A percentile compares a stretch with the other conserved stretches of the same genome.
phyloP scores from a whole-genome alignment of 2,113 vertebrate genomes.

The Apodemus sylvaticus region DNA sequence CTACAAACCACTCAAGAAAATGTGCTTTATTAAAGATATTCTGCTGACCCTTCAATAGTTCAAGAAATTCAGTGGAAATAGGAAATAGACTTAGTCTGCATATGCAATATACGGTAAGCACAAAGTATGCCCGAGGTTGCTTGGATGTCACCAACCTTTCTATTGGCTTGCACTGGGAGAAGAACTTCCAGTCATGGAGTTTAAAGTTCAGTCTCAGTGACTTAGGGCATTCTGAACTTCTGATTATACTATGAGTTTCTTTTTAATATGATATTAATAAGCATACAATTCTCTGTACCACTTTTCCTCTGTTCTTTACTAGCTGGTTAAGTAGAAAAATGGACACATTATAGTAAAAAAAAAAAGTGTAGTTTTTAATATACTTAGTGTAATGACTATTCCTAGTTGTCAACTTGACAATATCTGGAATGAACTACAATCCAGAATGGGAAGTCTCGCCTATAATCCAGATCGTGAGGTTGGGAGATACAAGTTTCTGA shows the following conservation, averaged over 20 bases:
- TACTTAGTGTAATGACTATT: neutral
- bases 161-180: neutral
- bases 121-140: neutral
- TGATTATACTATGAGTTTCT: neutral
- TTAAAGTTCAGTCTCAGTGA: neutral
- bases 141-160: neutral
- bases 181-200: neutral
- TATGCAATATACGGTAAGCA: neutral
- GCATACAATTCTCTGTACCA: neutral
- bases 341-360: neutral
- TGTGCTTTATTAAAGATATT: neutral
- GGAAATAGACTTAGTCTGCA: neutral
- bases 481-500: too few species aligned
- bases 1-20: neutral
- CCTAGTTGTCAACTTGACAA: too few species aligned
- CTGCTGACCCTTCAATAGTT: conserved; percentile 9
- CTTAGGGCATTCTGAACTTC: neutral
- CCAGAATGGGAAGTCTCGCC: too few species aligned
- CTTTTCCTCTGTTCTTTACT: neutral
- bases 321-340: neutral
- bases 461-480: too few species aligned
- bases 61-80: neutral
- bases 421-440: too few species aligned
- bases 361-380: neutral
- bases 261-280: neutral